Conservation (phyloP, 2,797 vertebrate genomes). For the Sebastiscus tertius region DNA sequence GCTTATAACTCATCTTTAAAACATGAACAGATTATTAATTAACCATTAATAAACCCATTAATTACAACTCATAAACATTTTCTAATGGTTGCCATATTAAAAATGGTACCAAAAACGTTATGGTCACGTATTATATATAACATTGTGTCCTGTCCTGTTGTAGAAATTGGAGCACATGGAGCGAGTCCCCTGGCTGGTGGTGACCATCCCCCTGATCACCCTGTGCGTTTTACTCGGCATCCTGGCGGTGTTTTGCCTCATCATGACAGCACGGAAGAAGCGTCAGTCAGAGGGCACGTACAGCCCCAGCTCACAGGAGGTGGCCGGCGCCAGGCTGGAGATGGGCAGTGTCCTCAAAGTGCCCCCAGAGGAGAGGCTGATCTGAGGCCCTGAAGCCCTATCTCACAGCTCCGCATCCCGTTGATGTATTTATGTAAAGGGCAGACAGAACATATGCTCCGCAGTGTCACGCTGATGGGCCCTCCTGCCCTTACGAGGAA, state of each 20-base stretch:
- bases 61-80: no score
- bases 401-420: slow-evolving; percentile 15
- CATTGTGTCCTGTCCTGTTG: slow-evolving; percentile 48
- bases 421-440: slow-evolving; percentile 29
- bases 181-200: slow-evolving; percentile 88
- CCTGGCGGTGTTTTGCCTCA: slow-evolving; percentile 88
- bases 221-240: slow-evolving; percentile 89
- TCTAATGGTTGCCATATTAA: background rate
- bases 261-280: slow-evolving; percentile 93
- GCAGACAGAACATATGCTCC: background rate
- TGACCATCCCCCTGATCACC: slow-evolving; percentile 91
- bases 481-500: background rate
- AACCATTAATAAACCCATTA: background rate
- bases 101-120: background rate
- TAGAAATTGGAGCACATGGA: slow-evolving; percentile 87
- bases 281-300: slow-evolving; percentile 98
- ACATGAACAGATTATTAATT: background rate
- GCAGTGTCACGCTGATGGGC: slow-evolving; percentile 15
- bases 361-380: slow-evolving; percentile 96
- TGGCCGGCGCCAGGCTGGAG: slow-evolving; percentile 94
- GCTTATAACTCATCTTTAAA: no score
- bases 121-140: background rate
- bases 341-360: slow-evolving; percentile 99
- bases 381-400: slow-evolving; percentile 74
- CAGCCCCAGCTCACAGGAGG: slow-evolving; percentile 97